phyloP scores from a whole-genome alignment of 1,140 invertebrate genomes.

The Aphidius gifuensis region DNA sequence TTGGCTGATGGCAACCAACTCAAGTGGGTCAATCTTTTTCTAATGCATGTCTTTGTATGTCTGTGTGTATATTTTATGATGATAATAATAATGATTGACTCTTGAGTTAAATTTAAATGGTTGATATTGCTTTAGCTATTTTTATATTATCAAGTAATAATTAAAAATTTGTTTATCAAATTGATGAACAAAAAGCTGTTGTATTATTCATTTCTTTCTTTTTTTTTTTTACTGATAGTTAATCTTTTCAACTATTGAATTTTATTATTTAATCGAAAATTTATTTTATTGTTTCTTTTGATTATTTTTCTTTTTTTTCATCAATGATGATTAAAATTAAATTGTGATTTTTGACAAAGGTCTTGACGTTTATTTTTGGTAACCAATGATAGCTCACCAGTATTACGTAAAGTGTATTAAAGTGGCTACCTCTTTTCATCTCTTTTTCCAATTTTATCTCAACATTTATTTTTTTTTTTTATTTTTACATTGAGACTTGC shows the following conservation, averaged over 20 bases:
- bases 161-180: too few relatives aligned
- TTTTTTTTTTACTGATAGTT: too few relatives aligned
- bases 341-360: conserved; percentile 9
- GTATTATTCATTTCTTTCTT: too few relatives aligned
- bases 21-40: conserved; percentile 21
- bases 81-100: conserved; percentile 23
- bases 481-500: conserved; percentile 7
- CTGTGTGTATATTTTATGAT: conserved; percentile 2
- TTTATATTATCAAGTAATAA: too few relatives aligned
- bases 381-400: conserved; percentile 9
- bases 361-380: conserved; percentile 24
- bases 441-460: conserved; percentile 4
- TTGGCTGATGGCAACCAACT: conserved; percentile 8
- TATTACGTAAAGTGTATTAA: conserved; percentile 21
- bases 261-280: too few relatives aligned
- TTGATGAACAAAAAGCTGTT: too few relatives aligned
- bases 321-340: conserved; percentile 2
- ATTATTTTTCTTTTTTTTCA: conserved; percentile 2
- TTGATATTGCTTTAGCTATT: too few relatives aligned
- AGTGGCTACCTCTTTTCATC: background rate
- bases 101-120: background rate
- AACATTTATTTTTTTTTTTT: background rate
- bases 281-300: background rate
- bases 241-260: too few relatives aligned
- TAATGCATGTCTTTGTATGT: too few relatives aligned